Percentiles rank a stretch among this genome's conserved stretches.
Conservation (phyloP, 2,797 vertebrate genomes). For the Kryptopterus vitreolus region DNA sequence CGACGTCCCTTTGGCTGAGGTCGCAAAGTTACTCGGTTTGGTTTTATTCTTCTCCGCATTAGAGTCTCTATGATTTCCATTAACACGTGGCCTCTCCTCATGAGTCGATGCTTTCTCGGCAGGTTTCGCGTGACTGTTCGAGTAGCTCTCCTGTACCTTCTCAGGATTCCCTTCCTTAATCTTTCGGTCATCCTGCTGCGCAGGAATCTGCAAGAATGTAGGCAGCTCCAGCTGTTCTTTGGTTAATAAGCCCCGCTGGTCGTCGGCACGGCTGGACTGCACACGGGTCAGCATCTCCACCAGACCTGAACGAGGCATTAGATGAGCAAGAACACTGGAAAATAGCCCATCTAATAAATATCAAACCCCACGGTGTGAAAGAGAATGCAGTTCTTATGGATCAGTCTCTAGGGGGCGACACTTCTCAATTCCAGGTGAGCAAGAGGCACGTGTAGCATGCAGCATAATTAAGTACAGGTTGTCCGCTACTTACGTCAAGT, state of each 20-base stretch:
- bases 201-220: constrained; percentile 83
- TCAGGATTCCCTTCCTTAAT: not conserved
- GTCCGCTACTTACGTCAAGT: no score
- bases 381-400: not conserved
- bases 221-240: constrained; percentile 92
- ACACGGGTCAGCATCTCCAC: constrained; percentile 89
- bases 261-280: constrained; percentile 86
- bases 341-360: no score
- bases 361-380: no score
- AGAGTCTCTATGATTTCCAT: constrained; percentile 15
- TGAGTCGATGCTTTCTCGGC: not conserved
- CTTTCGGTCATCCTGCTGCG: constrained; percentile 37
- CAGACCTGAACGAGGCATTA: constrained; percentile 78
- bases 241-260: constrained; percentile 92
- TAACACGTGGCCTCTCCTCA: not conserved
- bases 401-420: not conserved
- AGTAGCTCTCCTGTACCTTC: not conserved
- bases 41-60: not conserved
- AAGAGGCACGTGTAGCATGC: not conserved
- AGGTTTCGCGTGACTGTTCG: constrained; percentile 17
- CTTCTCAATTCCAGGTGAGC: not conserved
- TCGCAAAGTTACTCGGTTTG: not conserved
- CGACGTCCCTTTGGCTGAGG: constrained; percentile 35
- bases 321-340: no score
- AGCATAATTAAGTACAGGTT: not conserved